A percentile compares a stretch with the other conserved stretches of the same genome.
These are phyloP conservation scores for Marronus borbonicus DNA, from an alignment of 2,888 invertebrate genomes.

Conservation along the genomic window DNA sequence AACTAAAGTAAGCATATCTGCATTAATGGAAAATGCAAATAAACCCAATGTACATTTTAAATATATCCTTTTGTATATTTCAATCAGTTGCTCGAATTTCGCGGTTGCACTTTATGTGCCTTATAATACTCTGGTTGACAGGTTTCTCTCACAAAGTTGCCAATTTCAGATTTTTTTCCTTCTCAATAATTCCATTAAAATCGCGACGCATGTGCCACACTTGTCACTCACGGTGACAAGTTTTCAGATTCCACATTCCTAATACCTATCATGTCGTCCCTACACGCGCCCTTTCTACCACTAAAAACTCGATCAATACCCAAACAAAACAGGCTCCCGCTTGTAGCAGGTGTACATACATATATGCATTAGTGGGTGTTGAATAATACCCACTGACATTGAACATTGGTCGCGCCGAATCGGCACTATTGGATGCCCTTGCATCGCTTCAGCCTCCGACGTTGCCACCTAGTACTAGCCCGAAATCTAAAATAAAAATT, in stretches of 20 bases:
- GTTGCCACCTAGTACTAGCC: background rate
- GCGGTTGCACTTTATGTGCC: background rate
- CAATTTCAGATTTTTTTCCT: conserved; percentile 13
- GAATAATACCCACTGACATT: conserved; percentile 33
- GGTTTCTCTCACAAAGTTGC: background rate
- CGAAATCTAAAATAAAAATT: conserved; percentile 27
- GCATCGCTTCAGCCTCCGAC: background rate
- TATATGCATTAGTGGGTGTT: conserved; percentile 63
- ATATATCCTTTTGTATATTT: too few relatives aligned
- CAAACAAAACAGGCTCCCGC: conserved; percentile 45
- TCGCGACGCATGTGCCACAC: conserved; percentile 15
- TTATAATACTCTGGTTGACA: conserved; percentile 10
- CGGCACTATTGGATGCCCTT: conserved; percentile 10
- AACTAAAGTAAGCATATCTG: too few relatives aligned
- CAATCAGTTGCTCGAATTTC: background rate
- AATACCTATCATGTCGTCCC: conserved; percentile 35
- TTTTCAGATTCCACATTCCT: conserved; percentile 40
- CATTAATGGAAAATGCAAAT: too few relatives aligned
- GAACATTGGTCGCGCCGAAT: conserved; percentile 17
- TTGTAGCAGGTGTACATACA: conserved; percentile 60
- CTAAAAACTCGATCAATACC: conserved; percentile 45
- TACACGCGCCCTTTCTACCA: background rate
- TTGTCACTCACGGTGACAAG: conserved; percentile 35
- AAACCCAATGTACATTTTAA: too few relatives aligned
- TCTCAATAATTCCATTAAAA: conserved; percentile 32